Conservation (phyloP, 2,113 vertebrate genomes). For the Gopherus flavomarginatus region DNA sequence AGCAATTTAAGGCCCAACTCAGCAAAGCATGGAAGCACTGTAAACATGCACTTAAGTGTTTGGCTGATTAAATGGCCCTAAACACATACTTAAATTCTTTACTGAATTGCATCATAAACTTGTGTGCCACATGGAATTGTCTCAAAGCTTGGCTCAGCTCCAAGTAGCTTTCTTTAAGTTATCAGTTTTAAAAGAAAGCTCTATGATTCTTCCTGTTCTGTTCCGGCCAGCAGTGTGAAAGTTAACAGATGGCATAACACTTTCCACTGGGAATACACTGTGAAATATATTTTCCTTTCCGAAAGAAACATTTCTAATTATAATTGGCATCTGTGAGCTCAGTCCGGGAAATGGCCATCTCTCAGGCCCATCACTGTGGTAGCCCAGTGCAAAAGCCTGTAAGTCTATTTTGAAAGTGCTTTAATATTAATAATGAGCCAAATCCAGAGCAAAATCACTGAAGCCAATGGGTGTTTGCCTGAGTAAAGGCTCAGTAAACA, state of each 20-base stretch:
- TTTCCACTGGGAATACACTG: background rate
- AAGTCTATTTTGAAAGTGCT: background rate
- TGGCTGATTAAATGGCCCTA: background rate
- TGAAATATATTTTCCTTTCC: background rate
- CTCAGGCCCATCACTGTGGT: accelerated
- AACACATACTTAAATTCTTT: background rate
- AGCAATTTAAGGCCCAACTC: background rate
- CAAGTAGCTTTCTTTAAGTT: background rate
- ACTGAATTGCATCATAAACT: background rate
- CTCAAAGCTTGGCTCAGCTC: background rate
- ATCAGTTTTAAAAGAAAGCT: background rate
- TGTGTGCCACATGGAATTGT: background rate
- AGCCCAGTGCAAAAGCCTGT: background rate
- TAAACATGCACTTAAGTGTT: background rate
- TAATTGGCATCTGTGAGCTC: background rate
- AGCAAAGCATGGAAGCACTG: background rate
- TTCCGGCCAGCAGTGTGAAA: background rate
- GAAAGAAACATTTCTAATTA: accelerated
- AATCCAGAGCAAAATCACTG: background rate
- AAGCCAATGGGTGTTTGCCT: background rate
- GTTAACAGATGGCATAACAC: accelerated
- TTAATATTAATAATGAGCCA: background rate
- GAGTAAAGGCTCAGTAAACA: background rate
- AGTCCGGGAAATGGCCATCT: background rate
- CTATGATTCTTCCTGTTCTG: background rate